Evolutionary conservation across 1,140 invertebrate species (phyloP), one percentile per base, ranked within the genome.

Genomic region (Sycobia sp.): DNA sequence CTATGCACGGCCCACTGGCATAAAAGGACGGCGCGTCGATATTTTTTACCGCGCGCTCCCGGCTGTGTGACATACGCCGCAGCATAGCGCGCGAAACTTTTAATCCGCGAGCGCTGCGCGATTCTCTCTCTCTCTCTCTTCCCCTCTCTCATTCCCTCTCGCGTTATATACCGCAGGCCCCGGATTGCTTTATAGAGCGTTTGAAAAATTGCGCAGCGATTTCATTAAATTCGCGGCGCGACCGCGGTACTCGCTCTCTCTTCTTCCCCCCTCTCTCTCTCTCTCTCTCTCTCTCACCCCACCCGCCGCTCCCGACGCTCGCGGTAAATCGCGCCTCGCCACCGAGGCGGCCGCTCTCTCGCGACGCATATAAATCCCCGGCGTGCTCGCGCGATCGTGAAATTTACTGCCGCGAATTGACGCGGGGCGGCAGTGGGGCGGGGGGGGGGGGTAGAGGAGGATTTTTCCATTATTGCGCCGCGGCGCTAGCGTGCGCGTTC

Each of bases 321-420:
- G 3, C 39, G 8, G 32, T 56, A 62, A 60, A 55, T 60, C 59
- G 51, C 34, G 51, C 53, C 16, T 38, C 62, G 62, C 44, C 44
- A 23, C 41, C 39, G 41, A 49, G 32, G n/a, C 38, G 47, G 27
- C 27, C 43, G 53, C 18, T 39, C 44, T 57, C 20, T 36, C 43
- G 50, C 51, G 11, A 25, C 18, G 13, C 44, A 27, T 69, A 66
- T 71, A 75, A 76, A 75, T 77, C 74, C 69, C 64, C n/a, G n/a
- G n/a, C n/a, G n/a, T n/a, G n/a, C n/a, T n/a, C n/a, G n/a, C n/a
- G 68, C 73, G 68, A 74, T 67, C 62, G 69, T 66, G 56, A 69
- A 74, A 76, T 75, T 74, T 70, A 77, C 65, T 67, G 67, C 65
- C 71, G 46, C 68, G 70, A 73, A 74, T 72, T 67, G n/a, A n/a